phyloP scores from a whole-genome alignment of 2,888 invertebrate species.

The Augiades crinisus region DNA sequence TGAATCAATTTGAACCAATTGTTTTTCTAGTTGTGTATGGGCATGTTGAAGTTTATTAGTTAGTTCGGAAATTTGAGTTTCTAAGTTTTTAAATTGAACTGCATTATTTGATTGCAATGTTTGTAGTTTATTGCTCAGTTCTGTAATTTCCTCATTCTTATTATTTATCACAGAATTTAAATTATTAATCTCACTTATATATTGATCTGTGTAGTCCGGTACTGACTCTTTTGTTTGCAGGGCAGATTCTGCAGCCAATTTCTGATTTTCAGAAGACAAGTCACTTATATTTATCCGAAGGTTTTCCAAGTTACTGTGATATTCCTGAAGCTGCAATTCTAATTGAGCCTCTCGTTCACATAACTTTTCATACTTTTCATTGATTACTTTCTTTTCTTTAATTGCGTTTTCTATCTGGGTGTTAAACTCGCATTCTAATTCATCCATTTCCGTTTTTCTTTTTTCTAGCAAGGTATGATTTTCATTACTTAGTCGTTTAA shows the following conservation, averaged over 20 bases:
- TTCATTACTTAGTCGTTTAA: conserved; percentile 56
- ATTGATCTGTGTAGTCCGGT: conserved; percentile 74
- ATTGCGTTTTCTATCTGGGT: conserved; percentile 68
- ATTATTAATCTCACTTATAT: conserved; percentile 80
- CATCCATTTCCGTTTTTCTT: conserved; percentile 68
- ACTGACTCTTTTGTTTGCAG: conserved; percentile 36
- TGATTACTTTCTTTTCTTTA: conserved; percentile 71
- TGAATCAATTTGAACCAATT: conserved; percentile 41
- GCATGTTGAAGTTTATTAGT: conserved; percentile 48
- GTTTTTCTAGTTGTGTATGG: conserved; percentile 40
- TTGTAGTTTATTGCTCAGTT: conserved; percentile 51
- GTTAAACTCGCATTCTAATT: conserved; percentile 69
- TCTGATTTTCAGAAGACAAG: conserved; percentile 55
- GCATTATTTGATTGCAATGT: conserved; percentile 46
- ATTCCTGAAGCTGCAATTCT: conserved; percentile 59
- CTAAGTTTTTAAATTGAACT: conserved; percentile 44
- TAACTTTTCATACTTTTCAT: conserved; percentile 70
- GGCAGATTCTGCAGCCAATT: conserved; percentile 46
- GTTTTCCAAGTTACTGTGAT: conserved; percentile 54
- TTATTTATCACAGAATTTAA: conserved; percentile 72
- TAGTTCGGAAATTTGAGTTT: conserved; percentile 57
- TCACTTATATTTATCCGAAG: conserved; percentile 58
- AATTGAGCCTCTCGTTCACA: conserved; percentile 70
- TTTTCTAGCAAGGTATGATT: conserved; percentile 62
- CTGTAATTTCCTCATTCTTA: conserved; percentile 72